Evolutionary conservation across 2,888 invertebrate species (phyloP).

Genomic region (Cotesia congregata): DNA sequence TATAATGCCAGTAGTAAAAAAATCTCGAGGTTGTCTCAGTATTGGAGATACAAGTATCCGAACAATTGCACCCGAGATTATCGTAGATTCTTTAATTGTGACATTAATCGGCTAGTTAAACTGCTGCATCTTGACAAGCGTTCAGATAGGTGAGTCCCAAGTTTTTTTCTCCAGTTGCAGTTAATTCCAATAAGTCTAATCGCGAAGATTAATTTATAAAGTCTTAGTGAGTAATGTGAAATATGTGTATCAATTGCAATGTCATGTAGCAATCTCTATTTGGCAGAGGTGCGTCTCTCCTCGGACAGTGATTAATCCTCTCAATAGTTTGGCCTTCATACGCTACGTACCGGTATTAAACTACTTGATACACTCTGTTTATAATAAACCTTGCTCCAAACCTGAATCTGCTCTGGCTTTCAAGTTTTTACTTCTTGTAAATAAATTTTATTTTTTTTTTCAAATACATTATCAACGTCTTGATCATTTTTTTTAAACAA

Average conservation of each 20-base stretch:
- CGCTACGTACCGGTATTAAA: slow-evolving; percentile 1
- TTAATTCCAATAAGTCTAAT: too few relatives aligned
- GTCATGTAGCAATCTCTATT: slow-evolving; percentile 7
- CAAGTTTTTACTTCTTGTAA: not conserved
- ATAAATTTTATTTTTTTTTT: not conserved
- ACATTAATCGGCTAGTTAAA: not conserved
- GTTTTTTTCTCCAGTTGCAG: not conserved
- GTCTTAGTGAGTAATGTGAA: not conserved
- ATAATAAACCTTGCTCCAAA: not conserved
- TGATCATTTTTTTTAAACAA: not conserved
- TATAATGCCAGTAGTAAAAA: slow-evolving; percentile 6
- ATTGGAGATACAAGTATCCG: not conserved
- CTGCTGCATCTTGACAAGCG: not conserved
- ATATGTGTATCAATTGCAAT: not conserved
- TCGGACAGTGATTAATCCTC: slow-evolving; percentile 22
- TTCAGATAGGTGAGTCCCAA: not conserved
- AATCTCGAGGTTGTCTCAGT: not conserved
- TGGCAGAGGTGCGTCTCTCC: slow-evolving; percentile 20
- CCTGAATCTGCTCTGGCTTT: not conserved
- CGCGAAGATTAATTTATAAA: too few relatives aligned
- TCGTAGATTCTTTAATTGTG: not conserved
- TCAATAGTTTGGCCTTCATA: slow-evolving; percentile 11
- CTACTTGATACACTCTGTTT: slow-evolving; percentile 8
- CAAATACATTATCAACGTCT: not conserved
- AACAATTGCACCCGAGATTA: not conserved